Base-by-base conservation (phyloP, 2,797 vertebrate genomes). In the Ctenopoma multispine region DNA sequence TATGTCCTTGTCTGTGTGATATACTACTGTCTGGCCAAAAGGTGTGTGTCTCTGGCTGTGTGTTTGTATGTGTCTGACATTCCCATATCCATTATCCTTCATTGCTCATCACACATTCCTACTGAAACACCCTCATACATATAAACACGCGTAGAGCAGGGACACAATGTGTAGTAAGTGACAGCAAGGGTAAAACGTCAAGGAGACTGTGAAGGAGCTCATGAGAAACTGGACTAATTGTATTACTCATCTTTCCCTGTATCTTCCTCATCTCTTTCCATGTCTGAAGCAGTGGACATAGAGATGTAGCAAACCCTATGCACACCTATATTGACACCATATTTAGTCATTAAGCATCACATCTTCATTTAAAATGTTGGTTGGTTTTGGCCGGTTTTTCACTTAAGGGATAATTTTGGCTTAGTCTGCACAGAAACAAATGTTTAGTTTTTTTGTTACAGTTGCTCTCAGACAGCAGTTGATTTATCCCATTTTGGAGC, bases 1-100 rank as follows among this genome's bases (percentile, higher is more conserved):
- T 41, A 9, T 47, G 81, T 82, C 79, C 82, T 87, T 86, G 73
- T 61, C 47, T 49, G 7, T 82, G 69, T 87, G 82, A 82, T 83
- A 77, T 74, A 80, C 80, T 38, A 71, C 66, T 76, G 74, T 82
- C 66, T 69, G 72, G 53, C 24, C 13, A 1, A 67, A 55, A n/a
- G 70, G 46, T 63, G 38, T 50, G 70, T 38, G 66, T 62, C 27
- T 59, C 31, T 41, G 48, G 18, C 41, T 67, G 47, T 75, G 63
- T 69, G 68, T 79, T 67, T 88, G 63, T 71, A 21, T 74, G 58
- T 66, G 53, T 81, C 41, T 71, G 64, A 75, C 75, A 67, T 70
- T 65, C 66, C 71, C 69, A 80, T 72, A 74, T 73, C 64, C 73
- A 82, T 80, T 78, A 79, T 83, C 74, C 80, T 65, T 84, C 65